These are phyloP conservation scores for Oxycera nigricornis DNA, from an alignment of 2,888 invertebrate species.

Conservation along the genomic window DNA sequence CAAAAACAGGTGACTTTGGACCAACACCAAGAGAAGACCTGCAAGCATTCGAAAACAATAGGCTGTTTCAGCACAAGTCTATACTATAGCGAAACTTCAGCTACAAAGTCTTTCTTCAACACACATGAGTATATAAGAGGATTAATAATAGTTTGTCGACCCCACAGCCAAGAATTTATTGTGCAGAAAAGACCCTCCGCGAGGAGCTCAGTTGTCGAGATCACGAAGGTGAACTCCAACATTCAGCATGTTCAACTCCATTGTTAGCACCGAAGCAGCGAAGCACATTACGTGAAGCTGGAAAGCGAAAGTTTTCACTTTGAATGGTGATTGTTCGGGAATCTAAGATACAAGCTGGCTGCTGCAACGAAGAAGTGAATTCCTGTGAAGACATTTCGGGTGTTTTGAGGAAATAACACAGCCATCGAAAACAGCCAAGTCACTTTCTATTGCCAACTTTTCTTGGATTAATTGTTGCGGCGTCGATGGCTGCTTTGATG, in stretches of 20 bases:
- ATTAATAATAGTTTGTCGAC: constrained; percentile 8
- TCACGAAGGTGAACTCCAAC: not conserved
- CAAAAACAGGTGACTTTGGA: not conserved
- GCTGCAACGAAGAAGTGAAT: not conserved
- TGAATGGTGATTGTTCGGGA: not conserved
- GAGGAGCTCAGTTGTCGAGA: not conserved
- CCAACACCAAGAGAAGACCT: not conserved
- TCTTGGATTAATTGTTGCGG: not conserved
- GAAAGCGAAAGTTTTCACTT: constrained; percentile 31
- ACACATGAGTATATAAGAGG: too few species aligned
- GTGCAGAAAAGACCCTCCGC: not conserved
- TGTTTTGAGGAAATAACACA: too few species aligned
- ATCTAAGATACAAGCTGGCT: not conserved
- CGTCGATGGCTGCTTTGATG: not conserved
- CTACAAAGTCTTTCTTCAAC: too few species aligned
- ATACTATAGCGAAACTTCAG: too few species aligned
- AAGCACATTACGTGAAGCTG: constrained; percentile 22
- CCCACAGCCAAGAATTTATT: not conserved
- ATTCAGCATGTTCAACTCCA: not conserved
- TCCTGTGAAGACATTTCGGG: too few species aligned
- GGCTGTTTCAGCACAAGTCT: too few species aligned
- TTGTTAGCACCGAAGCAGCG: not conserved
- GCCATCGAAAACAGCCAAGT: not conserved
- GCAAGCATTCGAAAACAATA: not conserved
- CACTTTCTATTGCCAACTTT: constrained; percentile 28